Evolutionary conservation across 2,797 vertebrate genomes (phyloP).

Genomic region (Diplodus puntazzo): DNA sequence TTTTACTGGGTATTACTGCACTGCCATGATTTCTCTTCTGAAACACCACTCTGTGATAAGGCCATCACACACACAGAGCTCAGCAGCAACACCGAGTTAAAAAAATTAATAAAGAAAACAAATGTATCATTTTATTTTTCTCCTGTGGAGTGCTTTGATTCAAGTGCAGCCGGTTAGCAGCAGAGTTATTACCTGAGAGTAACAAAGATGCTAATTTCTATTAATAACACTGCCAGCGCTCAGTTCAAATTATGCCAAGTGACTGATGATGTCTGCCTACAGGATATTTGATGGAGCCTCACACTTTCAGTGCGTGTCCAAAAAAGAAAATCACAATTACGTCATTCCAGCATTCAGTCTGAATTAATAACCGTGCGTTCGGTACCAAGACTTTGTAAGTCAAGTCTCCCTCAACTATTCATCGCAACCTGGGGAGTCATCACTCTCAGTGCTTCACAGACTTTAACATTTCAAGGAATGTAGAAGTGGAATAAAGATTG

Average conservation of each 20-base stretch:
- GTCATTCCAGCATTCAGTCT: constrained; percentile 22
- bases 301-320: constrained; percentile 21
- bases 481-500: neutral
- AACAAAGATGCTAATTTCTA: constrained; percentile 65
- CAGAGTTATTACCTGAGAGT: constrained; percentile 53
- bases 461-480: neutral
- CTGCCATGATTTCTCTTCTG: constrained; percentile 32
- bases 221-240: constrained; percentile 60
- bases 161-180: constrained; percentile 34
- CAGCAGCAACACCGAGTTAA: constrained; percentile 16
- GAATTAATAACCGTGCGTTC: constrained; percentile 16
- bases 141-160: constrained; percentile 35
- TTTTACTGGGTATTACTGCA: constrained; percentile 23
- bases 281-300: constrained; percentile 54
- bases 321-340: constrained; percentile 4
- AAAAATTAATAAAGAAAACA: constrained; percentile 14
- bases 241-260: constrained; percentile 60
- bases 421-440: neutral
- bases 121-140: constrained; percentile 11
- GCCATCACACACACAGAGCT: constrained; percentile 48
- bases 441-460: neutral
- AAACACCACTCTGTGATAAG: constrained; percentile 42
- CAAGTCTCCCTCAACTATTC: neutral
- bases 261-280: constrained; percentile 63
- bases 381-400: neutral